These are phyloP conservation scores for Dione vanillae DNA, from an alignment of 2,888 invertebrate species.

Conservation along the genomic window DNA sequence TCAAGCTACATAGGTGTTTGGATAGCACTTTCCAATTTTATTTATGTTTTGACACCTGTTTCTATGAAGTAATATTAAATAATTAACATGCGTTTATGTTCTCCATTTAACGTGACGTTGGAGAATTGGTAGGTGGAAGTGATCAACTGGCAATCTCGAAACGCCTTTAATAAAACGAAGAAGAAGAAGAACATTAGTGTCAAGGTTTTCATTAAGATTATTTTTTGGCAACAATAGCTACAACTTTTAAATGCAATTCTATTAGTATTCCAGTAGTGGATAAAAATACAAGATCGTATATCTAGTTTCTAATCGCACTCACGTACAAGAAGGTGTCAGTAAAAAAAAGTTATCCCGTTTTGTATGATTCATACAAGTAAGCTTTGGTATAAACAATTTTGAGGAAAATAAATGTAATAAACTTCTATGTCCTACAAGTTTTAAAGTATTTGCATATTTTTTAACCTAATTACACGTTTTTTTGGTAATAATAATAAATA, in stretches of 20 bases:
- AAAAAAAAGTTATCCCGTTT: constrained; percentile 35
- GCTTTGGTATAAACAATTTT: neutral
- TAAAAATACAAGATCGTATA: constrained; percentile 32
- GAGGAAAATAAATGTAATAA: constrained; percentile 1
- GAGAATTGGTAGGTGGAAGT: too few species aligned
- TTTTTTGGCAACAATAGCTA: neutral
- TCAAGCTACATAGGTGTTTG: constrained; percentile 34
- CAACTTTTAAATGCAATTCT: neutral
- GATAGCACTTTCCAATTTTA: constrained; percentile 37
- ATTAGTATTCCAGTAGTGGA: constrained; percentile 30
- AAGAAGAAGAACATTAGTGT: too few species aligned
- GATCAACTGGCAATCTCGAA: too few species aligned
- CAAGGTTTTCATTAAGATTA: too few species aligned
- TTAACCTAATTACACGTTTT: neutral
- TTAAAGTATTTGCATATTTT: constrained; percentile 1
- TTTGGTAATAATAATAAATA: too few species aligned
- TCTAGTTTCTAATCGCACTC: constrained; percentile 32
- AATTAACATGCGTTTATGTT: too few species aligned
- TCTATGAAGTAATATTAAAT: too few species aligned
- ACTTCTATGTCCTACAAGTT: neutral
- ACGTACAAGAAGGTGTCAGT: constrained; percentile 38
- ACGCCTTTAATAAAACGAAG: too few species aligned
- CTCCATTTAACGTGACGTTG: too few species aligned
- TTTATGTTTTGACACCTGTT: constrained; percentile 7
- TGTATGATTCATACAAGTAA: constrained; percentile 30